These are phyloP conservation scores for Indicator maculatus DNA, from an alignment of 2,113 vertebrate genomes.

Conservation along the genomic window DNA sequence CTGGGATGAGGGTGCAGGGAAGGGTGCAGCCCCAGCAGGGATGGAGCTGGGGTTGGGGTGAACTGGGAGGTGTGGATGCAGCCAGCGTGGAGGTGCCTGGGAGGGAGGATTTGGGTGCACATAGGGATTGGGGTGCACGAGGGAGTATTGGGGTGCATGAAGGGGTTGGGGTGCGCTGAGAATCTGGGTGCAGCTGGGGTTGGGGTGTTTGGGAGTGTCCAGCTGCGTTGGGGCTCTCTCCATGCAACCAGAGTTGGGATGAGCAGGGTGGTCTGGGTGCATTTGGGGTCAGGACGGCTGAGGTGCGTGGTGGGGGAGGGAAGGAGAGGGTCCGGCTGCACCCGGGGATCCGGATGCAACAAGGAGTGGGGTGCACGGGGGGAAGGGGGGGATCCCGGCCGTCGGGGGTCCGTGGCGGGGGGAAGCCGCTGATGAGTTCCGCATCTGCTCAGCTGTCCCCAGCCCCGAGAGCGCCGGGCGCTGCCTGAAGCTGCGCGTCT, in stretches of 20 bases:
- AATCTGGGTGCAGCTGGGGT: background rate
- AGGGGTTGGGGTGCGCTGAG: background rate
- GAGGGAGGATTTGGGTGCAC: background rate
- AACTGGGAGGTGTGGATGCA: background rate
- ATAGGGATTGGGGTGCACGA: too few relatives aligned
- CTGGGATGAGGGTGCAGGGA: background rate
- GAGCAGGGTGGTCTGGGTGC: too few relatives aligned
- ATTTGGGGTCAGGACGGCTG: too few relatives aligned
- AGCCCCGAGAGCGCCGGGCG: conserved; percentile 61
- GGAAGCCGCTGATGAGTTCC: background rate
- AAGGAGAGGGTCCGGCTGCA: background rate
- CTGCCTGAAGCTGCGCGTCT: conserved; percentile 74
- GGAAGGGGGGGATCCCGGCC: background rate
- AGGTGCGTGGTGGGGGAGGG: background rate
- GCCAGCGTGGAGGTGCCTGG: background rate
- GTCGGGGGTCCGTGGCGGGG: background rate
- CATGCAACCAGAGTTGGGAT: too few relatives aligned
- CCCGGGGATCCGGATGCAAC: background rate
- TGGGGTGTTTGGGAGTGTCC: background rate
- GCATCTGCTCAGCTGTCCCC: conserved; percentile 64
- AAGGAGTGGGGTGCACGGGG: too few relatives aligned
- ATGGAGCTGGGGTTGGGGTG: background rate
- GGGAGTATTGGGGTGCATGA: background rate
- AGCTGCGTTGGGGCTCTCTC: too few relatives aligned
- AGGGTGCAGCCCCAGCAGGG: background rate